These are phyloP conservation scores for Strigamia crassipes DNA, from an alignment of 2,888 invertebrate genomes.

Conservation along the genomic window DNA sequence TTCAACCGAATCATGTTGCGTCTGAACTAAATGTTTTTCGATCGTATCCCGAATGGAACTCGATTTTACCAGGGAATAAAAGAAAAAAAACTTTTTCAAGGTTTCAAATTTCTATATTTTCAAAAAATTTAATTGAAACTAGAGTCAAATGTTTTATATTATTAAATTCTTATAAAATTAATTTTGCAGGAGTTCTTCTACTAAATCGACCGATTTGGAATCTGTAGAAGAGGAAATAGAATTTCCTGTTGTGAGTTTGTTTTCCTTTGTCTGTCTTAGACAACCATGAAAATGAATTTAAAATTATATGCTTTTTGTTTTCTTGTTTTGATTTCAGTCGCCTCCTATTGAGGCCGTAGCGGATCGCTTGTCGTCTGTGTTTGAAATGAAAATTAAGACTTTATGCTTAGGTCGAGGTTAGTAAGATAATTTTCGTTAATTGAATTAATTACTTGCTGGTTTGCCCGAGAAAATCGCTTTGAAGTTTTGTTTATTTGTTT, in stretches of 20 bases:
- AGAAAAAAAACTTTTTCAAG: conserved; percentile 5
- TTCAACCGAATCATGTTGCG: background rate
- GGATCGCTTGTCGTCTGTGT: conserved; percentile 6
- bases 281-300: background rate
- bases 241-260: conserved; percentile 3
- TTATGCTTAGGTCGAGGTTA: background rate
- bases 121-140: background rate
- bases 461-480: too few species aligned
- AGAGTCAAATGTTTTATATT: background rate
- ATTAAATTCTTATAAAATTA: background rate
- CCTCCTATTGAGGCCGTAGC: background rate
- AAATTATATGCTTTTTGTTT: background rate
- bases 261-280: background rate
- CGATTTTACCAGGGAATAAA: background rate
- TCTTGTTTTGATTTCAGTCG: conserved; percentile 7
- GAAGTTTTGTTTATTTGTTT: too few species aligned
- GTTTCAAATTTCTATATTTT: background rate
- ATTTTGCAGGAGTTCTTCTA: background rate
- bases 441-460: background rate
- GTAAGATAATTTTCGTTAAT: background rate
- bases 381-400: background rate
- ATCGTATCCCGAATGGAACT: background rate
- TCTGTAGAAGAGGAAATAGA: background rate
- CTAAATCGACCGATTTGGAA: conserved; percentile 1
- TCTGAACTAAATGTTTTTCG: background rate